These are phyloP conservation scores for Agrilus biguttatus DNA, from an alignment of 2,888 invertebrate species.

Conservation along the genomic window DNA sequence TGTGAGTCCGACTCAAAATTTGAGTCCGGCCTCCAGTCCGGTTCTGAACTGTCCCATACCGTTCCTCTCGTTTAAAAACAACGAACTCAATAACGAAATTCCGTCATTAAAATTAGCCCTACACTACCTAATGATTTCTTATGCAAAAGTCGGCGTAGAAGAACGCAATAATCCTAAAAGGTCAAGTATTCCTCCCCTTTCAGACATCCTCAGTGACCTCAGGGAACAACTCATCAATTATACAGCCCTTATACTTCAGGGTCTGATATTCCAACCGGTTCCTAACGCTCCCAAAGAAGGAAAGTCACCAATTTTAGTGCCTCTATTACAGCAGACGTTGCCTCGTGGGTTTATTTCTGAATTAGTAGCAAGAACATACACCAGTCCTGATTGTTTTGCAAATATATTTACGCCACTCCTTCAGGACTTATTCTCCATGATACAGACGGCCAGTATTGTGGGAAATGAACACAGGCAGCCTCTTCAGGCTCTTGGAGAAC, in stretches of 20 bases:
- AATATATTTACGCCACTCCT: slow-evolving; percentile 50
- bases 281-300: slow-evolving; percentile 35
- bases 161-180: slow-evolving; percentile 64
- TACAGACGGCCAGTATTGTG: slow-evolving; percentile 54
- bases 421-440: slow-evolving; percentile 52
- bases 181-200: slow-evolving; percentile 58
- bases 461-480: slow-evolving; percentile 52
- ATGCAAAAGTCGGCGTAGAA: slow-evolving; percentile 56
- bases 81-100: slow-evolving; percentile 8
- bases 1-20: slow-evolving; percentile 28
- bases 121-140: slow-evolving; percentile 45
- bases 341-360: slow-evolving; percentile 63
- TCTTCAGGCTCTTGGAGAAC: slow-evolving; percentile 45
- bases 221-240: slow-evolving; percentile 41
- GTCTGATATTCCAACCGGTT: slow-evolving; percentile 25
- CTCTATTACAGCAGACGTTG: slow-evolving; percentile 52
- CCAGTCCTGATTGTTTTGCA: slow-evolving; percentile 42
- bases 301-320: slow-evolving; percentile 51
- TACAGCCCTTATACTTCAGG: slow-evolving; percentile 41
- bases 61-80: slow-evolving; percentile 18
- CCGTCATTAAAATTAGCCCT: slow-evolving; percentile 20
- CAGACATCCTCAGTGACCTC: slow-evolving; percentile 45
- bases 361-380: slow-evolving; percentile 30
- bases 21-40: slow-evolving; percentile 28
- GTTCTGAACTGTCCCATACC: slow-evolving; percentile 22